Evolutionary conservation across 2,113 vertebrate genomes (phyloP), one percentile per base, ranked within the genome.

Genomic region (Indicator indicator): DNA sequence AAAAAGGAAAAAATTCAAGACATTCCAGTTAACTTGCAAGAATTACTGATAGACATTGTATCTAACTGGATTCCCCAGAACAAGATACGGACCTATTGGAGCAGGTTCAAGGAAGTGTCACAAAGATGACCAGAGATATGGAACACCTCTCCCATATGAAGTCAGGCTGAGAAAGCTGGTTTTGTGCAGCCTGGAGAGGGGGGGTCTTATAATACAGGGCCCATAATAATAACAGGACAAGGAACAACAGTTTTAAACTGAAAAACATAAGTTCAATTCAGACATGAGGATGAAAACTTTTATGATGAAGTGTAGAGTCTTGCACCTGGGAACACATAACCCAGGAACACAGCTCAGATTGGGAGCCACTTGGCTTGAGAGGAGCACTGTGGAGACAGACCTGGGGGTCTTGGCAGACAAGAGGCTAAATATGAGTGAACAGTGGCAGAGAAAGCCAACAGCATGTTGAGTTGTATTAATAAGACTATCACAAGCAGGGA

Each of bases 101-200:
- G 16, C 0, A 0, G 50, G 19, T 67, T 65, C 36, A 60, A 42
- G 54, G 16, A 21, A n/a, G 40, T 17, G 23, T 11, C 23, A 80
- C 5, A 8, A 50, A 83, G 11, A 21, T 2, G 1, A 28, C 0
- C 8, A 10, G 10, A 38, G 2, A 32, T 20, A 2, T 36, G 32
- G 3, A 74, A 8, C 26, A 42, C 5, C 9, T 55, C 30, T 38
- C 14, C 36, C n/a, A n/a, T 64, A 2, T 14, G 8, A 86, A 16
- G 10, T 63, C 2, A 44, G 7, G 14, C 24, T 60, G 16, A 54
- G 33, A 74, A 8, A 79, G 26, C 1, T 52, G 15, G 2, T 4
- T 5, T 9, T 84, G 27, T n/a, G 64, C 8, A 33, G 38, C 38
- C n/a, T 52, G 20, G 11, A 71, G 18, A 44, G 19, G 5, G 12